A percentile compares a stretch with the other conserved stretches of the same genome.
Evolutionary conservation across 2,888 invertebrate genomes (phyloP).

Genomic region (Heliconius erato): DNA sequence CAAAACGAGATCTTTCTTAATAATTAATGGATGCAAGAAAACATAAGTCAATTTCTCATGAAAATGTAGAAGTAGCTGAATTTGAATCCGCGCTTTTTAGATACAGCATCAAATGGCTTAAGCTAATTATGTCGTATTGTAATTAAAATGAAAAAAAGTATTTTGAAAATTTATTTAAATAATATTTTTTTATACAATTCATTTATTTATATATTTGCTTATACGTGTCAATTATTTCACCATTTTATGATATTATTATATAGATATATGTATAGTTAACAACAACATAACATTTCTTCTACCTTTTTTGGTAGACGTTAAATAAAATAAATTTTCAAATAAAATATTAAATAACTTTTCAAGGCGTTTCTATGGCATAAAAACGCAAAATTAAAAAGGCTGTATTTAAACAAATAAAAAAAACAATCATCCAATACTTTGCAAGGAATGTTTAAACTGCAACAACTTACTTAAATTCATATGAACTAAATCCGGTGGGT

Average conservation of each 20-base stretch:
- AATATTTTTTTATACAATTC: neutral
- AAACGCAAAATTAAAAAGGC: neutral
- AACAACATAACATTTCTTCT: no score
- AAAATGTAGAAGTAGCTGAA: no score
- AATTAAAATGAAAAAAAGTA: neutral
- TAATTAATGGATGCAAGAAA: neutral
- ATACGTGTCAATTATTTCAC: neutral
- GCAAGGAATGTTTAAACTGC: conserved; percentile 79
- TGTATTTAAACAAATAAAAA: neutral
- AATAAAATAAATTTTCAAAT: neutral
- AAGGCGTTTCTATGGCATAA: neutral
- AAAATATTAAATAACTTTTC: neutral
- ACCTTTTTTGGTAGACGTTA: neutral
- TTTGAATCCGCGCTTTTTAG: no score
- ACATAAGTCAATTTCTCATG: neutral
- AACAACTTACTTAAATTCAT: conserved; percentile 79
- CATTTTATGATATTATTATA: neutral
- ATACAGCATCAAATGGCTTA: no score
- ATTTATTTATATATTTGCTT: neutral
- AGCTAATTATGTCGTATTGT: no score
- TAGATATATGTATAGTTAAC: no score
- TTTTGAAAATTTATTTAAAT: neutral
- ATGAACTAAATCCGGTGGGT: conserved; percentile 83
- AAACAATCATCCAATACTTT: conserved; percentile 77
- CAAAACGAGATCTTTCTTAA: neutral